phyloP scores from a whole-genome alignment of 2,888 invertebrate species.

The Metallyticus violacea region DNA sequence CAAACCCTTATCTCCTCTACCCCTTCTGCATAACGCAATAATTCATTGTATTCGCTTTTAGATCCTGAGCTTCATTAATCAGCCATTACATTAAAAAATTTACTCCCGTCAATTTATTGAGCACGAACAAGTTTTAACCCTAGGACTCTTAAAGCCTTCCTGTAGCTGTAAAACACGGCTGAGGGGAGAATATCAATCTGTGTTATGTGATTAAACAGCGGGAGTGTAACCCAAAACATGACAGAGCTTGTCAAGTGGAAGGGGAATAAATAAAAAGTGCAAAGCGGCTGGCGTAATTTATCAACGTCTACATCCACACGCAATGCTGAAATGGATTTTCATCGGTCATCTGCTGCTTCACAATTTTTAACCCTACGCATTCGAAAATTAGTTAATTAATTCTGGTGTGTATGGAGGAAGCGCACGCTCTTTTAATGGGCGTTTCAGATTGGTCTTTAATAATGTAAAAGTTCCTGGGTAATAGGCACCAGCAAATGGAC shows the following conservation, averaged over 20 bases:
- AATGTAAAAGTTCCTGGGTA: too few relatives aligned
- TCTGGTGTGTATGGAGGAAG: neutral
- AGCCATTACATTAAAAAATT: neutral
- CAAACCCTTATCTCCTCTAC: neutral
- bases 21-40: neutral
- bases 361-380: neutral
- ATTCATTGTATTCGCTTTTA: neutral
- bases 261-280: neutral
- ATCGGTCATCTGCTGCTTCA: neutral
- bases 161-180: neutral
- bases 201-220: neutral
- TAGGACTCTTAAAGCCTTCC: neutral
- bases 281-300: neutral
- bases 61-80: neutral
- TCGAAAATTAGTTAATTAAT: neutral
- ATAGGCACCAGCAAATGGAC: too few relatives aligned
- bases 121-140: neutral
- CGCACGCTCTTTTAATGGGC: too few relatives aligned
- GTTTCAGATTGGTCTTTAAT: too few relatives aligned
- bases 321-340: neutral
- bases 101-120: neutral
- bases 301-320: neutral
- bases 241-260: neutral
- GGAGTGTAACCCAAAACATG: neutral
- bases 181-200: neutral